Evolutionary conservation across 2,888 invertebrate genomes (phyloP).

Genomic region (Eucera pruinosa): DNA sequence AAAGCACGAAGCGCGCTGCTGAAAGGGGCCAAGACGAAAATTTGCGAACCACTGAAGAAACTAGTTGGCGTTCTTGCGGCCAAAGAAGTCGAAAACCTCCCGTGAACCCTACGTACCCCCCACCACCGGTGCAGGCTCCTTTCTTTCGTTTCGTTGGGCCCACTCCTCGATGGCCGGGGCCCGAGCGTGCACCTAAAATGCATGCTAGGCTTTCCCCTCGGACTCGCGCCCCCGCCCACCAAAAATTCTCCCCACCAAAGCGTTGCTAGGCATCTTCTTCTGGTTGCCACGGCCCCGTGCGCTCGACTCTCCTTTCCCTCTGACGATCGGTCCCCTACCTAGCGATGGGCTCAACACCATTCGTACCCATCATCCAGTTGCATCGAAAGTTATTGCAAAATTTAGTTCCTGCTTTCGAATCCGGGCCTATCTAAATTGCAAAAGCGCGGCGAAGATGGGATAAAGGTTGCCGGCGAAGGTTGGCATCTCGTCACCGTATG

Average conservation of each 20-base stretch:
- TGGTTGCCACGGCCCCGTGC: conserved; percentile 83
- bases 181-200: conserved; percentile 81
- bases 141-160: conserved; percentile 77
- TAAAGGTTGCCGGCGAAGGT: no score
- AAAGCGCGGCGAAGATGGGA: background rate
- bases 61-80: conserved; percentile 80
- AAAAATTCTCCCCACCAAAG: conserved; percentile 66
- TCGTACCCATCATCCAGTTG: conserved; percentile 6
- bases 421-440: background rate
- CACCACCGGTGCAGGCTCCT: conserved; percentile 72
- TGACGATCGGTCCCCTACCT: conserved; percentile 56
- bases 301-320: conserved; percentile 64
- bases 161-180: conserved; percentile 67
- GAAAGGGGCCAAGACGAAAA: conserved; percentile 61
- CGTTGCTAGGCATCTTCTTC: conserved; percentile 83
- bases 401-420: background rate
- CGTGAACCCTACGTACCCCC: conserved; percentile 84
- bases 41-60: conserved; percentile 83
- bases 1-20: background rate
- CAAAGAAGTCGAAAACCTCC: conserved; percentile 84
- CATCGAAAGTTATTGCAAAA: conserved; percentile 10
- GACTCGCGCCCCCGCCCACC: conserved; percentile 68
- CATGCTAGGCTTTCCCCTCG: conserved; percentile 80
- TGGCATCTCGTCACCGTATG: no score
- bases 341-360: conserved; percentile 30